phyloP scores from a whole-genome alignment of 2,113 vertebrate genomes.

The Bujurquina vittata region DNA sequence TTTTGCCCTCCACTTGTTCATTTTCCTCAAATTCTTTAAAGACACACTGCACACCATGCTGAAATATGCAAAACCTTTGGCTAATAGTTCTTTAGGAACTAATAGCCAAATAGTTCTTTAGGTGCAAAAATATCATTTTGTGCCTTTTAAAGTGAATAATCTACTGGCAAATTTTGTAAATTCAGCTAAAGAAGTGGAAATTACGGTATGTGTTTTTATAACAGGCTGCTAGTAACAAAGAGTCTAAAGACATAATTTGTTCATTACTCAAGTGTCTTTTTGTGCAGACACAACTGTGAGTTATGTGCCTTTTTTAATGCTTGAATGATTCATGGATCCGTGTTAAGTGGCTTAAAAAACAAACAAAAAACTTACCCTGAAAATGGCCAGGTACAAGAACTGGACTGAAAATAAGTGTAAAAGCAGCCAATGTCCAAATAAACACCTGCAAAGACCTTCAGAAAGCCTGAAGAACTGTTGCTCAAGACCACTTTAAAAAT shows the following conservation, averaged over 20 bases:
- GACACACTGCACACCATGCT: neutral
- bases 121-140: no score
- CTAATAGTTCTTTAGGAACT: fast-evolving
- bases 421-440: neutral
- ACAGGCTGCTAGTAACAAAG: neutral
- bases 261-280: neutral
- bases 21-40: neutral
- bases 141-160: no score
- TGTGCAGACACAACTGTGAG: neutral
- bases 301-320: neutral
- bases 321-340: neutral
- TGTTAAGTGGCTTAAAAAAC: neutral
- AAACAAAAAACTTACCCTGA: neutral
- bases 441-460: neutral
- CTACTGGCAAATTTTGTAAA: neutral
- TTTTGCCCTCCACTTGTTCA: neutral
- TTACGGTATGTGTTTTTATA: no score
- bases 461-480: neutral
- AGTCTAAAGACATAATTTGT: neutral
- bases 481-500: neutral
- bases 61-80: neutral
- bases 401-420: neutral
- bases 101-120: no score
- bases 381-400: neutral
- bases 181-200: neutral